A percentile compares a stretch with the other conserved stretches of the same genome.
Evolutionary conservation across 2,797 vertebrate species (phyloP).

Genomic region (Sandelia bainsii): DNA sequence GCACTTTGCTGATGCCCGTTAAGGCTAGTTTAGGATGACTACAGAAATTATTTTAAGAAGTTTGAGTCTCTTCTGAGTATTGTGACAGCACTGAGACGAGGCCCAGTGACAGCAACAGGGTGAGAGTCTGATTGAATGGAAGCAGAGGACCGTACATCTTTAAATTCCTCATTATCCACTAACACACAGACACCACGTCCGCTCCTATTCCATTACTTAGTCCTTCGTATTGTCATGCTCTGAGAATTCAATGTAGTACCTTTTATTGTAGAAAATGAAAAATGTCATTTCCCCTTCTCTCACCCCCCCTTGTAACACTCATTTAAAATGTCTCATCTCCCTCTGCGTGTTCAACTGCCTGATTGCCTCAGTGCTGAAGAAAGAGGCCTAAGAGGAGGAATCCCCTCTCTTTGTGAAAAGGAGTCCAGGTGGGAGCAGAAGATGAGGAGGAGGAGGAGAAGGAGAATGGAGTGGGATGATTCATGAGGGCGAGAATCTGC

Average conservation of each 20-base stretch:
- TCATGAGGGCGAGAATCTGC: constrained; percentile 80
- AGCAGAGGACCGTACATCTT: constrained; percentile 71
- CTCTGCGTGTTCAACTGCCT: constrained; percentile 81
- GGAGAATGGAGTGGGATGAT: constrained; percentile 66
- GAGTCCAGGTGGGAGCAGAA: constrained; percentile 72
- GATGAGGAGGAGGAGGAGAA: constrained; percentile 45
- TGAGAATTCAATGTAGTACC: constrained; percentile 81
- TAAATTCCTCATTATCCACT: constrained; percentile 83
- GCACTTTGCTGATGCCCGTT: constrained; percentile 19
- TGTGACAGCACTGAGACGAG: constrained; percentile 63
- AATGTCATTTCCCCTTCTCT: constrained; percentile 74
- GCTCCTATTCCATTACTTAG: constrained; percentile 82
- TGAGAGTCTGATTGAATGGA: constrained; percentile 72
- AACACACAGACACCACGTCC: constrained; percentile 78
- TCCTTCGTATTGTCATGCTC: constrained; percentile 82
- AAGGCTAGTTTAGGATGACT: constrained; percentile 21
- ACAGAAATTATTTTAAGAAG: constrained; percentile 46
- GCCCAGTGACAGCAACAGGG: constrained; percentile 48
- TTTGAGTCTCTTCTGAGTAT: constrained; percentile 44
- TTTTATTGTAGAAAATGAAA: constrained; percentile 84
- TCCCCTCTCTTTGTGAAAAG: constrained; percentile 81
- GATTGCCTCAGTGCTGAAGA: constrained; percentile 82
- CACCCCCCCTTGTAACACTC: constrained; percentile 74
- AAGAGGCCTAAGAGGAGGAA: constrained; percentile 82
- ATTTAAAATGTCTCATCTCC: constrained; percentile 86